Percentiles rank a stretch among this genome's conserved stretches.
These are phyloP conservation scores for Megalops cyprinoides DNA, from an alignment of 2,797 vertebrate genomes.

Conservation along the genomic window DNA sequence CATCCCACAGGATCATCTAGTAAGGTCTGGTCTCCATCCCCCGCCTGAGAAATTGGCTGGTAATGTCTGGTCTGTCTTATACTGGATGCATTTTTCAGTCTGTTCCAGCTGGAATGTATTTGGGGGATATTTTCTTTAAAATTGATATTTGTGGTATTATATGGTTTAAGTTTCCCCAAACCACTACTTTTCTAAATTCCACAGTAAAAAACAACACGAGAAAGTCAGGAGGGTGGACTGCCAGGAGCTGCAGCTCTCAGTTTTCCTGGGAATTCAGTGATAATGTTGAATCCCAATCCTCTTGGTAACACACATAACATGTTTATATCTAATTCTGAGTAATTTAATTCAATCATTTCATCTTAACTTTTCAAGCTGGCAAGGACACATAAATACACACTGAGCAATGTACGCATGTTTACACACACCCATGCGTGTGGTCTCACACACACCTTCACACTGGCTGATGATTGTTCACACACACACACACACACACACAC, in stretches of 20 bases:
- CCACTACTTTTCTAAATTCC: not conserved
- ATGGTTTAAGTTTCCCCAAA: not conserved
- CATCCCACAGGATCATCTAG: too few relatives aligned
- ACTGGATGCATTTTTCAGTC: not conserved
- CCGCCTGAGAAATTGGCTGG: too few relatives aligned
- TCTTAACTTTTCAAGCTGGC: constrained; percentile 6
- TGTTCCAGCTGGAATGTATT: not conserved
- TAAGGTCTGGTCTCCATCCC: too few relatives aligned
- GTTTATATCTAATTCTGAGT: constrained; percentile 35
- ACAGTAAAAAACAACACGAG: not conserved
- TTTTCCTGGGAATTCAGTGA: too few relatives aligned
- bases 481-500: not conserved
- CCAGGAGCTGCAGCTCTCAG: not conserved
- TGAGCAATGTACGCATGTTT: not conserved
- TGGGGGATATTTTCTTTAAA: too few relatives aligned
- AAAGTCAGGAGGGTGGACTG: not conserved
- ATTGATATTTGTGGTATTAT: not conserved
- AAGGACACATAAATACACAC: constrained; percentile 19
- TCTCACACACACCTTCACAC: not conserved
- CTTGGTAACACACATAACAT: too few relatives aligned
- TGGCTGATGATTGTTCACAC: not conserved
- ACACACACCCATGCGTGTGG: not conserved
- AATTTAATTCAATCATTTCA: constrained; percentile 24
- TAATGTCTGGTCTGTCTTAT: not conserved
- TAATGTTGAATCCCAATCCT: constrained; percentile 23